Percentiles rank a stretch among this genome's conserved stretches.
phyloP scores from a whole-genome alignment of 2,113 vertebrate species.

The Cyphomyrus discorhynchus region DNA sequence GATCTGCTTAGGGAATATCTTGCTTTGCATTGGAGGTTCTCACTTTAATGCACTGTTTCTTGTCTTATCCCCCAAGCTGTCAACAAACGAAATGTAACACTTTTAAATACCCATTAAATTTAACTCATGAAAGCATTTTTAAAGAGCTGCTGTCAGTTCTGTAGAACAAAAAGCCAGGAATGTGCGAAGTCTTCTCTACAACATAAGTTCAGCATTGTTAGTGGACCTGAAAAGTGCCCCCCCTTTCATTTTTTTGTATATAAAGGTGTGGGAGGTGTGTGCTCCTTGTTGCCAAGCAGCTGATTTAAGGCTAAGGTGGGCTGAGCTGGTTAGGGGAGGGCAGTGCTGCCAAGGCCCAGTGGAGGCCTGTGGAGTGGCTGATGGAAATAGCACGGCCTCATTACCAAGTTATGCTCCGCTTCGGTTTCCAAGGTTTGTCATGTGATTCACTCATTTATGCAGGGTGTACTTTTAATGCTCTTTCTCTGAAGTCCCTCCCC shows the following conservation, averaged over 20 bases:
- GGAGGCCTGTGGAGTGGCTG: background rate
- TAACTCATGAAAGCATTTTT: background rate
- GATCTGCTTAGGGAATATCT: background rate
- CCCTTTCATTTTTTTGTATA: background rate
- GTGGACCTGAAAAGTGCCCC: background rate
- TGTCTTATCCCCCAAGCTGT: background rate
- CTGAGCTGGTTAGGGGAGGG: background rate
- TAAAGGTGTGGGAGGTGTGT: background rate
- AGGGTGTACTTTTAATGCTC: background rate
- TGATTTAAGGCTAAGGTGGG: background rate
- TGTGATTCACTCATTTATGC: slow-evolving; percentile 19
- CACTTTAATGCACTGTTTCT: background rate
- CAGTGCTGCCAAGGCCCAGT: background rate
- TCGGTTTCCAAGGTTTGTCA: slow-evolving; percentile 17
- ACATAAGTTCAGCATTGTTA: background rate
- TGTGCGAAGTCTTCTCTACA: background rate
- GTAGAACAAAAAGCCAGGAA: background rate
- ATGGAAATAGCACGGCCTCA: slow-evolving; percentile 15
- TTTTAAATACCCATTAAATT: background rate
- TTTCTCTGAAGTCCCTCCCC: slow-evolving; percentile 1
- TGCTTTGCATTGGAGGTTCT: background rate
- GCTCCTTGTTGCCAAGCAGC: slow-evolving; percentile 9
- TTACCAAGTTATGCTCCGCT: slow-evolving; percentile 23
- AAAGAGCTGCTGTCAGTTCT: background rate
- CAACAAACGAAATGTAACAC: background rate